These are phyloP conservation scores for Caenorhabditis sp. DNA, from an alignment of 2,888 invertebrate species.

Conservation along the genomic window DNA sequence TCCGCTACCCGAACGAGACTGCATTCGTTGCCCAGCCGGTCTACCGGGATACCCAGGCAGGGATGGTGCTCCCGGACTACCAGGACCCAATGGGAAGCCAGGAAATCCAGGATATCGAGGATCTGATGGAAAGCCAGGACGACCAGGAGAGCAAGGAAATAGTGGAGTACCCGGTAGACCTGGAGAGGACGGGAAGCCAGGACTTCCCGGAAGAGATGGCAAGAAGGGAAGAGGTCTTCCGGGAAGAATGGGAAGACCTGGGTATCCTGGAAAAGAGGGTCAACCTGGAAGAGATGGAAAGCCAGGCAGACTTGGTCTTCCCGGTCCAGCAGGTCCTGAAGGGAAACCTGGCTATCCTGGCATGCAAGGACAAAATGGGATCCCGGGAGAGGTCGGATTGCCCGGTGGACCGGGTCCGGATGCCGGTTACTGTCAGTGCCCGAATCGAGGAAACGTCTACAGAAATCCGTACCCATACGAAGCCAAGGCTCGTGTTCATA, in stretches of 20 bases:
- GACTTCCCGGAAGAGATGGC: slow-evolving; percentile 65
- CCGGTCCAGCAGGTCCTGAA: slow-evolving; percentile 58
- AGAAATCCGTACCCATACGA: slow-evolving; percentile 53
- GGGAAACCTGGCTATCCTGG: slow-evolving; percentile 65
- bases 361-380: slow-evolving; percentile 57
- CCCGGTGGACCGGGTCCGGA: slow-evolving; percentile 66
- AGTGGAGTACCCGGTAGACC: slow-evolving; percentile 57
- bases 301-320: slow-evolving; percentile 52
- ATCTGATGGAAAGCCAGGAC: slow-evolving; percentile 63
- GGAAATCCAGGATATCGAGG: slow-evolving; percentile 68
- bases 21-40: slow-evolving; percentile 56
- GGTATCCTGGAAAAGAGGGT: slow-evolving; percentile 65
- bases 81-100: slow-evolving; percentile 59
- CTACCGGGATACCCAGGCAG: slow-evolving; percentile 58
- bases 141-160: slow-evolving; percentile 58
- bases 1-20: slow-evolving; percentile 37
- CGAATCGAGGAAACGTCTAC: slow-evolving; percentile 53
- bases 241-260: slow-evolving; percentile 62
- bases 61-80: slow-evolving; percentile 62
- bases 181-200: slow-evolving; percentile 63
- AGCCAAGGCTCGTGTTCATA: slow-evolving; percentile 29
- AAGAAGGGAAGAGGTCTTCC: slow-evolving; percentile 52
- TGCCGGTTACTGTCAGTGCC: slow-evolving; percentile 70
- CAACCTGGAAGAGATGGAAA: slow-evolving; percentile 60
- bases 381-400: slow-evolving; percentile 51